Base-by-base conservation (phyloP, 2,113 vertebrate genomes). In the Pluvialis apricaria region DNA sequence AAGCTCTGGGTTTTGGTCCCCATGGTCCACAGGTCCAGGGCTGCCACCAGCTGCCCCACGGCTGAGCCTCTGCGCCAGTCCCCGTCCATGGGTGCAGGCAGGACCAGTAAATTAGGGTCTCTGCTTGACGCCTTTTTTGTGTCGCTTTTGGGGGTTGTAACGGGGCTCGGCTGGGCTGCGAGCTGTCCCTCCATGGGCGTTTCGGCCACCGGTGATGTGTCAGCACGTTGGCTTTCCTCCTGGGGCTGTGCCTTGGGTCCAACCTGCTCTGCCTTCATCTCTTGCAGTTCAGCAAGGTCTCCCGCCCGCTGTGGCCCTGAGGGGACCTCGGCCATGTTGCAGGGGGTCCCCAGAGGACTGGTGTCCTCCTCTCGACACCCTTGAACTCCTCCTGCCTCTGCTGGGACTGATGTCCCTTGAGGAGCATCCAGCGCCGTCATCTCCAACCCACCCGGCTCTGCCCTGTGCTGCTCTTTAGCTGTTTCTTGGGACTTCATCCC, bases 161-260 rank as follows among this genome's bases (percentile, higher is more conserved):
- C 0, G 0, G 76, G 55, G 26, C 52, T 45, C 0, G 2, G 55
- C 5, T 7, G 86, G n/a, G 47, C n/a, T 40, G 34, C 32, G 13
- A 4, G 52, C 8, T 4, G 8, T n/a, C 38, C 57, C 32, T 47
- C 71, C 5, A 1, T 0, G 2, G 52, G 19, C 0, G 0, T 22
- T 49, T 36, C 0, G 5, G 26, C 58, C 71, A 18, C 57, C 0
- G 1, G 22, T 2, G 57, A 5, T 4, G 29, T 0, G 1, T 26
- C 13, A 0, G 28, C 13, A 16, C 0, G 0, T 21, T 51, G 88
- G 28, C 8, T 66, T 72, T 55, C 32, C n/a, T 78, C 45, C 77
- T 24, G 62, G 10, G 21, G 28, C 32, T 66, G 60, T 21, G 25
- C 44, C 58, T 22, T 1, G 26, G 36, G 12, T 40, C 57, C 91